phyloP scores from a whole-genome alignment of 53 echinoderm and acorn worm species.

The Antedon mediterranea region DNA sequence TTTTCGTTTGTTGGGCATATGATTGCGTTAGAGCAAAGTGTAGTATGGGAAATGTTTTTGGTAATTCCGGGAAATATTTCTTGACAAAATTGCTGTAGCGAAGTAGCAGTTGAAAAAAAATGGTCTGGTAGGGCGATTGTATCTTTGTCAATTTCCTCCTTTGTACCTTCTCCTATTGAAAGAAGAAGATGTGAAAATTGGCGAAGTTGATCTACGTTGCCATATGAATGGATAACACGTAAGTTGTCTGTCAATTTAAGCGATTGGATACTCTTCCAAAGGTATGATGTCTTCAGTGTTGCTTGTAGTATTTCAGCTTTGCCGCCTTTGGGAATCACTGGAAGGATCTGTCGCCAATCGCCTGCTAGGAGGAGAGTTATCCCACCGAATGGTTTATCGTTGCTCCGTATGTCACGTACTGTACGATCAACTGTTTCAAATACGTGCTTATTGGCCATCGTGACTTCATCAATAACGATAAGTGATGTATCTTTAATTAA shows the following conservation, averaged over 20 bases:
- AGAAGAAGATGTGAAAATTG: not conserved
- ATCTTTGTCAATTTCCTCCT: not conserved
- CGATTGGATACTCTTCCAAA: conserved; percentile 4
- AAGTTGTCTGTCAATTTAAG: not conserved
- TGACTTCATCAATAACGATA: conserved; percentile 16
- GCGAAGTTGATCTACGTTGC: no score
- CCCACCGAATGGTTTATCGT: conserved; percentile 11
- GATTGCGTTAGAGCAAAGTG: not conserved
- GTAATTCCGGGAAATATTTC: not conserved
- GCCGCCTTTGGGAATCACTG: not conserved
- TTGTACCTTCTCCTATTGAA: not conserved
- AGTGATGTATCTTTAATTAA: not conserved
- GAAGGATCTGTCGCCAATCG: conserved; percentile 15
- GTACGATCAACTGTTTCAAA: conserved; percentile 10
- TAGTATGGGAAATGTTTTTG: not conserved
- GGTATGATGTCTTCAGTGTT: conserved; percentile 1
- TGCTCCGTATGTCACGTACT: not conserved
- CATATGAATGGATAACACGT: not conserved
- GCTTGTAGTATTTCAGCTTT: not conserved
- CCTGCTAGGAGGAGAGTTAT: conserved; percentile 4
- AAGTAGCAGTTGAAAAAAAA: not conserved
- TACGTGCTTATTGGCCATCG: conserved; percentile 6
- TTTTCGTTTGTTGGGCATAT: not conserved
- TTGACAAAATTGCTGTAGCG: not conserved
- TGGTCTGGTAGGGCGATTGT: conserved; percentile 1